Base-by-base conservation (phyloP, 2,888 invertebrate species). In the Resseliella maxima region DNA sequence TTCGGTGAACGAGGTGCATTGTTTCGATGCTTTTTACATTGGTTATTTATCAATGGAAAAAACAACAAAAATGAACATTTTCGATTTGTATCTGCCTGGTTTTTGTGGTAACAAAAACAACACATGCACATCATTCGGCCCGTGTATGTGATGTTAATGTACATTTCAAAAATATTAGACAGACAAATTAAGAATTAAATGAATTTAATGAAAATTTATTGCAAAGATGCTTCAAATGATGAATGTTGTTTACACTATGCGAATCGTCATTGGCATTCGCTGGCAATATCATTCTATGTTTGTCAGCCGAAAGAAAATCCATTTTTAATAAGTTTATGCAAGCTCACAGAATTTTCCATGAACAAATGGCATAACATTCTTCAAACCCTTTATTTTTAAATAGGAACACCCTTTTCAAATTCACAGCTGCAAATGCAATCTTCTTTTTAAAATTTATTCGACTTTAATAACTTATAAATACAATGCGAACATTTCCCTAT, bases 181-280 rank as follows among this genome's bases (percentile, higher is more conserved):
- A 83, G 83, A 83, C 83, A 83, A 83, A 83, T 83, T 83, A 83
- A 83, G 24, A 83, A 83, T 83, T 83, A 83, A 83, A 83, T 83
- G 83, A 83, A 83, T 83, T 83, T 83, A 83, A 83, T 83, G 83
- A 83, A 83, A 83, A 83, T 83, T 83, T 83, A 83, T 83, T 83
- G 24, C 83, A 36, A 83, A 83, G 24, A 83, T 83, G 72, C 72
- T 50, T 31, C 12, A 35, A 12, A 72, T 72, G 72, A 72, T 72
- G n/a, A 72, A 72, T 72, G 31, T 0, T 31, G 72, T 72, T 27
- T 72, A 31, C 31, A 35, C 72, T 59, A 35, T 72, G 72, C 72
- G 35, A 72, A 72, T 31, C 31, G 72, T 31, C 31, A 72, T 35
- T 31, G 31, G 1, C 31, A 59, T 72, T 72, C 31, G 18, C 5